phyloP scores from a whole-genome alignment of 2,797 vertebrate species.

The Danio albolineatus region DNA sequence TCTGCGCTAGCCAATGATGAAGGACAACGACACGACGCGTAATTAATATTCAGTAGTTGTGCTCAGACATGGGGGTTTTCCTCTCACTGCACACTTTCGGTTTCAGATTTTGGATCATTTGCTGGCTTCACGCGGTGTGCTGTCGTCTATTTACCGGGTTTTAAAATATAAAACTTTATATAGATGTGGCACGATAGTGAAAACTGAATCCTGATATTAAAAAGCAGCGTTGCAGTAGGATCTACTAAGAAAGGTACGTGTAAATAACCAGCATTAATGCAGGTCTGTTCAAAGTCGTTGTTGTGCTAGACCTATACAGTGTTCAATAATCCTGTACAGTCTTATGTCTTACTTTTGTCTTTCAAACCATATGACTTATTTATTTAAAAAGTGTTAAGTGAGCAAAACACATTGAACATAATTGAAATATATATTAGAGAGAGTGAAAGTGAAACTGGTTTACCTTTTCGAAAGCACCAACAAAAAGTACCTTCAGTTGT shows the following conservation, averaged over 20 bases:
- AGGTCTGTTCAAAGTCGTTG: too few relatives aligned
- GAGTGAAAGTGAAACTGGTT: conserved; percentile 54
- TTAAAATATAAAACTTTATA: not conserved
- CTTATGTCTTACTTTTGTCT: too few relatives aligned
- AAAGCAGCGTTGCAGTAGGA: too few relatives aligned
- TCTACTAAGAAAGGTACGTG: not conserved
- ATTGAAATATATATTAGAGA: not conserved
- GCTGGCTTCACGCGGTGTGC: not conserved
- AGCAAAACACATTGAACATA: not conserved
- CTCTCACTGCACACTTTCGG: conserved; percentile 41
- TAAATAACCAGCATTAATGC: not conserved
- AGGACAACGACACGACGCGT: not conserved
- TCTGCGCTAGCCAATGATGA: not conserved
- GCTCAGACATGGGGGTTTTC: not conserved
- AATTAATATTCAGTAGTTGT: not conserved
- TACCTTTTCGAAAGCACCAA: not conserved
- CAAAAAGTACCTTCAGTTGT: not conserved
- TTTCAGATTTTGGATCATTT: conserved; percentile 35
- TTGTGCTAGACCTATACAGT: too few relatives aligned
- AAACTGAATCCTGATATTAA: not conserved
- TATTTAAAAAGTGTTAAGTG: not conserved
- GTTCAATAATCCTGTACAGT: not conserved
- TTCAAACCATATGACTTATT: not conserved
- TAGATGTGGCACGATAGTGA: not conserved
- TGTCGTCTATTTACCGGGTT: not conserved